Evolutionary conservation across 2,888 invertebrate genomes (phyloP).

Genomic region (Arenicola marina): DNA sequence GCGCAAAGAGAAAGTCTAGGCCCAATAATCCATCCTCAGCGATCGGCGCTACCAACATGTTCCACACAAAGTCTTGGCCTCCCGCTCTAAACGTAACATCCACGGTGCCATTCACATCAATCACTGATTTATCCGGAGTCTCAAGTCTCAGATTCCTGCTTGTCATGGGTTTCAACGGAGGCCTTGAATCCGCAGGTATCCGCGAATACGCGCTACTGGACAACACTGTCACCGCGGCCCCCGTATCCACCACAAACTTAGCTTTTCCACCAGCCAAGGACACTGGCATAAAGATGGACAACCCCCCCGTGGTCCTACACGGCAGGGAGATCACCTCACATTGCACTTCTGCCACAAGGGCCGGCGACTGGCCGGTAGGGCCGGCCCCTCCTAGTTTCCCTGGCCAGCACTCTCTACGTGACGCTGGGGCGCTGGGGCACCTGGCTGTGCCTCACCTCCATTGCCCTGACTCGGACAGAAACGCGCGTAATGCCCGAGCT

Average conservation of each 20-base stretch:
- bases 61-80: slow-evolving; percentile 20
- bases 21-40: slow-evolving; percentile 25
- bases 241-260: slow-evolving; percentile 20
- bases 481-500: no score
- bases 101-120: background rate
- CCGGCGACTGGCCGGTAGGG: slow-evolving; percentile 21
- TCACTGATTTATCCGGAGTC: slow-evolving; percentile 1
- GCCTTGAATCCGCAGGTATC: background rate
- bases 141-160: background rate
- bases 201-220: slow-evolving; percentile 7
- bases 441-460: no score
- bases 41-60: slow-evolving; percentile 18
- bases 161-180: background rate
- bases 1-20: slow-evolving; percentile 12
- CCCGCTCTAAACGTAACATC: background rate
- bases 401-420: no score
- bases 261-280: slow-evolving; percentile 9
- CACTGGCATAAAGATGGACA: slow-evolving; percentile 8
- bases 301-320: slow-evolving; percentile 4
- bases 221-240: slow-evolving; percentile 17
- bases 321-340: no score
- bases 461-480: no score
- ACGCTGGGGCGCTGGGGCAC: no score
- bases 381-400: slow-evolving; percentile 25
- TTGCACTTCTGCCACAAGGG: slow-evolving; percentile 5